Percentiles rank a stretch among this genome's conserved stretches.
Conservation (phyloP, 2,888 invertebrate genomes). For the Argyra leucocephala region DNA sequence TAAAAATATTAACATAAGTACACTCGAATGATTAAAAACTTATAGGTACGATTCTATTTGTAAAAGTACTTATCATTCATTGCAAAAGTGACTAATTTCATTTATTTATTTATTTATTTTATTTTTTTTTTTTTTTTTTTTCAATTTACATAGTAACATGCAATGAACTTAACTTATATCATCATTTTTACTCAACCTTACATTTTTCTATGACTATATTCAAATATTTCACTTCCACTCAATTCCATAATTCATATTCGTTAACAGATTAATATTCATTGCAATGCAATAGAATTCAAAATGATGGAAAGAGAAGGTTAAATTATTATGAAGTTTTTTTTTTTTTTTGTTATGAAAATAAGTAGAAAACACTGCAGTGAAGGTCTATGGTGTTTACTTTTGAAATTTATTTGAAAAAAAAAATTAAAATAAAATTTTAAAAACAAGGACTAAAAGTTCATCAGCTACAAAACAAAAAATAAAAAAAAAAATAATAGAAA, state of each 20-base stretch:
- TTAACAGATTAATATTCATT: neutral
- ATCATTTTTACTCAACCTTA: neutral
- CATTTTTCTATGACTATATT: neutral
- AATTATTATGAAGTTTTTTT: too few relatives aligned
- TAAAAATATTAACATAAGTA: neutral
- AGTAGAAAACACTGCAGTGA: too few relatives aligned
- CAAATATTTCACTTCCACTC: neutral
- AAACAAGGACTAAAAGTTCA: too few relatives aligned
- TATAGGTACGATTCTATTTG: neutral
- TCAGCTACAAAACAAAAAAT: neutral
- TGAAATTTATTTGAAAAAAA: too few relatives aligned
- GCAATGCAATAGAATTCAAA: neutral
- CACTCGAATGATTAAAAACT: too few relatives aligned
- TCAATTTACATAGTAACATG: neutral
- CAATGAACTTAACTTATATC: neutral
- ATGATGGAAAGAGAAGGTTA: too few relatives aligned
- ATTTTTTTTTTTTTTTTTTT: neutral
- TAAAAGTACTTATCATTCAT: neutral
- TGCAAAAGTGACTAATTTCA: neutral
- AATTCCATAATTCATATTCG: neutral
- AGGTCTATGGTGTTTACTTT: too few relatives aligned
- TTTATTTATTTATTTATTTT: neutral
- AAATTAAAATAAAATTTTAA: too few relatives aligned
- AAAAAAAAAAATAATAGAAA: neutral
- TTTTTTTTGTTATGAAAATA: too few relatives aligned